phyloP scores from a whole-genome alignment of 2,113 vertebrate genomes.

The Cyprinus carpio region DNA sequence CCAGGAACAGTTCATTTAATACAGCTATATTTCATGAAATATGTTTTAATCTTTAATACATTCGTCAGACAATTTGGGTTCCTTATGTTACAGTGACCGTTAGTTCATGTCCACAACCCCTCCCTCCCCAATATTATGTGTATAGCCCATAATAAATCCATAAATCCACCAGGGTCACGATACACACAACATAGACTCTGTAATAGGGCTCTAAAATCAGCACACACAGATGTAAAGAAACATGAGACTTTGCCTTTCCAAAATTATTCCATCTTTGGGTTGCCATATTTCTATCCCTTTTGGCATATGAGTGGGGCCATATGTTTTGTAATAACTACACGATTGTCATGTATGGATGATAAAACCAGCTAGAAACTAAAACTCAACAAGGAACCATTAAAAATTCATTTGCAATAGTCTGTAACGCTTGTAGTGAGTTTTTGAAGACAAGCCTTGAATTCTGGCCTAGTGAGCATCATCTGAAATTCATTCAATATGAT shows the following conservation, averaged over 20 bases:
- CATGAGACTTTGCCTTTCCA: neutral
- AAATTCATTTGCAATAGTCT: neutral
- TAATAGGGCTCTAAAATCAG: conserved; percentile 4
- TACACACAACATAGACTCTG: conserved; percentile 11
- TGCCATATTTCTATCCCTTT: neutral
- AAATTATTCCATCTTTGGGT: neutral
- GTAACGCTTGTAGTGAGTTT: neutral
- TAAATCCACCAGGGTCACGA: conserved; percentile 10
- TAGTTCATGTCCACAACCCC: neutral
- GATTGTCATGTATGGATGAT: neutral
- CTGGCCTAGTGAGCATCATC: neutral
- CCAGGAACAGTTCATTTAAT: no score
- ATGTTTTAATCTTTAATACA: no score
- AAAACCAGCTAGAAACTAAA: neutral
- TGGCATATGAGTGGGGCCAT: no score
- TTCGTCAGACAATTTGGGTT: no score
- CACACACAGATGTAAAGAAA: neutral
- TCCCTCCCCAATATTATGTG: conserved; percentile 7
- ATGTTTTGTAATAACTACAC: neutral
- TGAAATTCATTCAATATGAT: neutral
- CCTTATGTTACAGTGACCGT: no score
- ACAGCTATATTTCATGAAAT: no score
- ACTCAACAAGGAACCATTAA: neutral
- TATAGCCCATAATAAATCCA: conserved; percentile 3
- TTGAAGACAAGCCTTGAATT: neutral